Evolutionary conservation across 2,888 invertebrate genomes (phyloP), one percentile per base, ranked within the genome.

Genomic region (Marronus borbonicus): DNA sequence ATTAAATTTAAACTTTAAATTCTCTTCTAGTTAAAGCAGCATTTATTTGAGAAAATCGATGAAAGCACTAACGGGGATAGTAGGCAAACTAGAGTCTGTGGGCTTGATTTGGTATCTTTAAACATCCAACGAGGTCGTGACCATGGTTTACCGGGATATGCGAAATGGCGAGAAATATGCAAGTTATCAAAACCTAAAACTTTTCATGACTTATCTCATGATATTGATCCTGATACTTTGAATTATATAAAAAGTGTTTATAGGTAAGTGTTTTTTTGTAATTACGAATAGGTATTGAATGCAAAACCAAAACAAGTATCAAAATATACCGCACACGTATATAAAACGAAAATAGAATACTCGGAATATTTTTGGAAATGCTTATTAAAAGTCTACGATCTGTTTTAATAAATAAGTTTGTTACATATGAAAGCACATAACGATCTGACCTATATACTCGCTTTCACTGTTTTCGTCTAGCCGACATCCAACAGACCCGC

Each of bases 101-200:
- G 96, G 0, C 89, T 97, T 77, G 97, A 97, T 90, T 89, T 97
- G 84, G 95, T 96, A 0, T 94, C 97, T 0, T 89, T 97, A 80
- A 96, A 97, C 88, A 95, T 97, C 84, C 97, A 97, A 88, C 91
- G 97, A 50, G 97, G 97, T 0, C 89, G 97, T 0, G 97, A 97
- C 89, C 97, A 97, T 87, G 97, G 97, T 0, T 89, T 97, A 77
- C 94, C 95, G 0, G 89, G 94, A 0, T 97, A 97, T 88, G 91
- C 93, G 0, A 90, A 90, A 49, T 97, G 95, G 93, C 89, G 97
- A 69, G 90, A 93, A 77, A 92, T 93, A 84, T 98, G 97, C 83
- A 93, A 94, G 0, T 89, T 97, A 64, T 86, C 90, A 0, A 88
- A 90, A 20, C 92, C 93, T 0, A 89, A 85, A 49, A 91, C 88